A percentile compares a stretch with the other conserved stretches of the same genome.
Conservation (phyloP, 2,797 vertebrate species). For the Cryptoprocta ferox region DNA sequence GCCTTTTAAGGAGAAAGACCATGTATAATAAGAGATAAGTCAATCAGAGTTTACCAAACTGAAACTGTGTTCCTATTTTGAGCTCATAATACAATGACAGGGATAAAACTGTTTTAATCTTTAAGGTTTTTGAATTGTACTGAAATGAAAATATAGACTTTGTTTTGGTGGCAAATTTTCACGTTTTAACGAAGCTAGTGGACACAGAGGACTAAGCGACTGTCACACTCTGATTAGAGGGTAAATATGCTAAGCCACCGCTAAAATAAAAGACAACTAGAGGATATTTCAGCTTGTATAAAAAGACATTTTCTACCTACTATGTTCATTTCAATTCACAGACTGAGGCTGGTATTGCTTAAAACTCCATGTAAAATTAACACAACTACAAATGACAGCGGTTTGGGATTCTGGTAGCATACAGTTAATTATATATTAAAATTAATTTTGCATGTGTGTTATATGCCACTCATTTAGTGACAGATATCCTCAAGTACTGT, state of each 20-base stretch:
- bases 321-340: neutral
- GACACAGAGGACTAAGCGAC: neutral
- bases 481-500: neutral
- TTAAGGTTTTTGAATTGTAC: neutral
- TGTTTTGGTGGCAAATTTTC: neutral
- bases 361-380: constrained; percentile 41
- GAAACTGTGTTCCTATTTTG: constrained; percentile 30
- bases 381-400: neutral
- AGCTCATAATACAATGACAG: neutral
- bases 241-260: neutral
- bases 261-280: neutral
- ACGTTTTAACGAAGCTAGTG: neutral
- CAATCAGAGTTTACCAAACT: neutral
- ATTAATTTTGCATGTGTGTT: neutral
- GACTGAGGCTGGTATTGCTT: neutral
- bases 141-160: constrained; percentile 19
- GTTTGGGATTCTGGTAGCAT: neutral
- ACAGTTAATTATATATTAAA: neutral
- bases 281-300: neutral
- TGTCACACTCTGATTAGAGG: neutral
- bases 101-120: neutral
- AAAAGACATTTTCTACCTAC: neutral
- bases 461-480: neutral
- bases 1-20: constrained; percentile 41
- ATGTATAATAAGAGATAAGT: constrained; percentile 52